Percentiles rank a stretch among this genome's conserved stretches.
Evolutionary conservation across 2,113 vertebrate genomes (phyloP).

Genomic region (Dromas ardeola): DNA sequence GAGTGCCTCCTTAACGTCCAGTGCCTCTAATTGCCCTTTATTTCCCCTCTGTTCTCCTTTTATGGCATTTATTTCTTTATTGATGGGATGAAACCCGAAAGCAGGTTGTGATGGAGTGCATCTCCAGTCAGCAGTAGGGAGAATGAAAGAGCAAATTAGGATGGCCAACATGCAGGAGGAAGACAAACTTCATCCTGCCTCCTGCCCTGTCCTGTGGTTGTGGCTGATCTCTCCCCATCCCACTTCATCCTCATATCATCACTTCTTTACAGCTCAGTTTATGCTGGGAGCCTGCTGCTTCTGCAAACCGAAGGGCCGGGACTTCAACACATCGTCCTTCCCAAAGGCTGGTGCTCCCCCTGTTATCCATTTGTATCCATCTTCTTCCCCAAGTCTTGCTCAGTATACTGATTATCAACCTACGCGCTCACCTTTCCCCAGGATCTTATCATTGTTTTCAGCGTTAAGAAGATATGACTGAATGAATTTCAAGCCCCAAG

Average conservation of each 20-base stretch:
- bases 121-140: not conserved
- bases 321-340: not conserved
- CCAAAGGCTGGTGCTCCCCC: not conserved
- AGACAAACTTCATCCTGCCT: not conserved
- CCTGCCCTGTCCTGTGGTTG: not conserved
- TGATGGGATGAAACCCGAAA: not conserved
- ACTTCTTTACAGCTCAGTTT: not conserved
- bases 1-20: not conserved
- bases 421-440: not conserved
- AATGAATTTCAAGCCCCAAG: not conserved
- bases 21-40: slow-evolving; percentile 12
- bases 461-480: not conserved
- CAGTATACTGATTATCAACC: not conserved
- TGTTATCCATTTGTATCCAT: not conserved
- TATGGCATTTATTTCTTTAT: not conserved
- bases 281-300: not conserved
- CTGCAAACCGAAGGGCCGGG: not conserved
- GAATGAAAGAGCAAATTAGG: not conserved
- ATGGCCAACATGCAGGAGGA: not conserved
- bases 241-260: not conserved
- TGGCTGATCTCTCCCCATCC: not conserved
- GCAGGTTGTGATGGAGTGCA: not conserved
- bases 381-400: not conserved
- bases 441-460: not conserved
- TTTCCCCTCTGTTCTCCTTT: not conserved